phyloP scores from a whole-genome alignment of 2,113 vertebrate species.

The Ceyx margarethae region DNA sequence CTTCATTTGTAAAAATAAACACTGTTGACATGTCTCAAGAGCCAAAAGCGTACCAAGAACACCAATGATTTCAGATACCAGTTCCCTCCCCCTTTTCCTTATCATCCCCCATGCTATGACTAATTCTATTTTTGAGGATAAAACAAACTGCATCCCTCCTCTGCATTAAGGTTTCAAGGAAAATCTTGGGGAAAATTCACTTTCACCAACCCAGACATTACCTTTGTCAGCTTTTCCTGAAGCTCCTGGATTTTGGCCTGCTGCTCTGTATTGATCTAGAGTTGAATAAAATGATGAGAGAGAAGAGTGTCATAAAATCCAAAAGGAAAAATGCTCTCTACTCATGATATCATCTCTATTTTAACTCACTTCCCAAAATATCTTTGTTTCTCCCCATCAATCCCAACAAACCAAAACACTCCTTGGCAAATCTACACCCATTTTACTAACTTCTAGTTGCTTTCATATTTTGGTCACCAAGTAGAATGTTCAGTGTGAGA shows the following conservation, averaged over 20 bases:
- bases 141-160: slow-evolving; percentile 37
- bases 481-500: not conserved
- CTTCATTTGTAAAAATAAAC: slow-evolving; percentile 73
- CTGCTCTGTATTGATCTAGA: slow-evolving; percentile 90
- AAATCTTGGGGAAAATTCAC: not conserved
- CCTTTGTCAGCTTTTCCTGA: slow-evolving; percentile 95
- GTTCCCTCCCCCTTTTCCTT: slow-evolving; percentile 28
- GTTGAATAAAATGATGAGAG: slow-evolving; percentile 18
- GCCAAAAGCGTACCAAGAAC: slow-evolving; percentile 48
- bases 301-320: not conserved
- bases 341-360: not conserved
- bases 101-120: slow-evolving; percentile 48
- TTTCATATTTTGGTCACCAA: not conserved
- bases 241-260: slow-evolving; percentile 93
- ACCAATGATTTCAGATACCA: slow-evolving; percentile 58
- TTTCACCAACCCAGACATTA: slow-evolving; percentile 59
- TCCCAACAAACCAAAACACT: not conserved
- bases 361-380: not conserved
- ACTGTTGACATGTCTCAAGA: slow-evolving; percentile 65
- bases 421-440: not conserved
- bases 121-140: slow-evolving; percentile 58
- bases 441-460: not conserved
- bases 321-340: not conserved
- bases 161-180: slow-evolving; percentile 30
- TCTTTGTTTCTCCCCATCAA: not conserved